These are phyloP conservation scores for Condylura cristata DNA, from an alignment of 2,113 vertebrate genomes.

Conservation along the genomic window DNA sequence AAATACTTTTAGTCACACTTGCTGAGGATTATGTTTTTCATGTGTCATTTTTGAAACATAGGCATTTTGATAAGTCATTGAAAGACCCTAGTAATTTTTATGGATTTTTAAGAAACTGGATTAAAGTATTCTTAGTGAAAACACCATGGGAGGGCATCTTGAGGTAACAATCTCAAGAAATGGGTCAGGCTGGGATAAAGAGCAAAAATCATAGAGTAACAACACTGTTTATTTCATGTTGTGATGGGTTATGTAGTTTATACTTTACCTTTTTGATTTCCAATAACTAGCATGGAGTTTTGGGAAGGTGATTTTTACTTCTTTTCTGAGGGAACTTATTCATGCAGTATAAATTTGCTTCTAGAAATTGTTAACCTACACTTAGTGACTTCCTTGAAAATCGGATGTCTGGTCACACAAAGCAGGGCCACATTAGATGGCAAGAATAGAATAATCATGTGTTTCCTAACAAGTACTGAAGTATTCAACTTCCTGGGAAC, in stretches of 20 bases:
- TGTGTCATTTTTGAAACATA: constrained; percentile 64
- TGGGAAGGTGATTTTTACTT: constrained; percentile 65
- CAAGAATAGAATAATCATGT: not conserved
- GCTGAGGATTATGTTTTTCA: constrained; percentile 65
- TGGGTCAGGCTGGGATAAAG: constrained; percentile 79
- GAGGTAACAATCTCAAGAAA: constrained; percentile 74
- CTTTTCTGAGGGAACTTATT: constrained; percentile 56
- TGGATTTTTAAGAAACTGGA: constrained; percentile 54
- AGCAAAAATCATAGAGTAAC: constrained; percentile 75
- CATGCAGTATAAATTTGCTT: not conserved
- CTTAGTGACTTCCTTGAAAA: not conserved
- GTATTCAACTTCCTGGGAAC: not conserved
- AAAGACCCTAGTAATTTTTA: constrained; percentile 70
- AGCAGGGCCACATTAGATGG: not conserved
- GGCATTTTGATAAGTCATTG: constrained; percentile 68
- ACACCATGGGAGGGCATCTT: constrained; percentile 71
- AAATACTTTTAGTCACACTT: constrained; percentile 58
- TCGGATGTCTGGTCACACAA: not conserved
- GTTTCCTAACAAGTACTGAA: not conserved
- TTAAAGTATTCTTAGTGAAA: constrained; percentile 75
- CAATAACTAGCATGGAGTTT: constrained; percentile 66
- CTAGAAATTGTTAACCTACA: not conserved
- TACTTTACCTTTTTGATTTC: constrained; percentile 80
- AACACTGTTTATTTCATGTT: constrained; percentile 75
- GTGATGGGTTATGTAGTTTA: constrained; percentile 72